Base-by-base conservation (phyloP, 1,140 invertebrate genomes). In the Caenorhabditis inopinata region DNA sequence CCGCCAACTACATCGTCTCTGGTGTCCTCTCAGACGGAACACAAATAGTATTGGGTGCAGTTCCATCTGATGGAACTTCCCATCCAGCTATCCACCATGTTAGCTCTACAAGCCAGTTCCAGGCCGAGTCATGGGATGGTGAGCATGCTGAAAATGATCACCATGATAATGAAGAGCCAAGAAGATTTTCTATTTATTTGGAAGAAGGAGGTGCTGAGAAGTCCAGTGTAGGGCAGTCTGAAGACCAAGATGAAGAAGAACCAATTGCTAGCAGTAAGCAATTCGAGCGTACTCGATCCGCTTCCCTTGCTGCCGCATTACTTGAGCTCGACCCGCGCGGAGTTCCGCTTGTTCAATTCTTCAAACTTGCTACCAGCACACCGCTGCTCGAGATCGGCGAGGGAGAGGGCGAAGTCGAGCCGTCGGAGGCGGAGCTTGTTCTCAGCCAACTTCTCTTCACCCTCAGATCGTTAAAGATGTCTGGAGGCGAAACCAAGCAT, bases 391-490 rank as follows among this genome's bases (percentile, higher is more conserved):
- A 81, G 49, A 46, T 53, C 21, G 82, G 82, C 16, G 82, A 83
- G 49, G 75, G 76, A 46, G 45, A 81, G 38, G 81, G 62, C 45
- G 46, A 75, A 14, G 74, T 53, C 27, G 79, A 73, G 35, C 38
- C 48, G 45, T 16, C 74, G 21, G 82, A 78, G 76, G 38, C 73
- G 32, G 76, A 75, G 46, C 42, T 11, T 25, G 45, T 78, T 32
- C 68, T 83, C 49, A 49, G 62, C 27, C 82, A 58, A 47, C 51
- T 83, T 45, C 49, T 83, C 42, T 74, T 80, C 35, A 62, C 73
- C 29, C 83, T 84, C n/a, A 49, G 47, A 38, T 62, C 80, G 16
- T 45, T 85, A 42, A 62, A 83, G 77, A 86, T 85, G 83, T 77
- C 58, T 47, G 77, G 46, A 62, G 83, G 62, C 23, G 38, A 84